Evolutionary conservation across 2,113 vertebrate species (phyloP), one percentile per base, ranked within the genome.

Genomic region (Pedetes capensis): DNA sequence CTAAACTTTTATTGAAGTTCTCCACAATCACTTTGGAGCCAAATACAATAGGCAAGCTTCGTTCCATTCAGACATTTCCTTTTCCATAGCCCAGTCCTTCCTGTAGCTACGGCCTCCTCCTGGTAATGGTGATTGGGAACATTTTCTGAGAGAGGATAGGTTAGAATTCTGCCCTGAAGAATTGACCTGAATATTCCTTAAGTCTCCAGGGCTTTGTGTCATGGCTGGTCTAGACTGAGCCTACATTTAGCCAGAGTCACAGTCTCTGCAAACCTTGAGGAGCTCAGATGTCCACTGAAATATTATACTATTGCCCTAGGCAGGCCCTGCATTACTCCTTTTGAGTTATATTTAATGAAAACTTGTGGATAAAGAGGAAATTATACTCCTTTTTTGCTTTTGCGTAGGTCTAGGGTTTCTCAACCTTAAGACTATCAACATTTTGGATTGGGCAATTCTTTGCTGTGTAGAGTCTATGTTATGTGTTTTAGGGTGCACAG

Each of bases 291-390:
- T 23, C 23, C 61, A 5, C 16, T 82, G 59, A 75, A 76, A 81
- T 20, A 68, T n/a, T 34, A 29, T 8, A 49, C 5, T 3, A 12
- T 2, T 8, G 79, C 1, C 12, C 16, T n/a, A 8, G 49, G 32
- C 13, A 42, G 69, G 34, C 64, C 83, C 79, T 47, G 51, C 16
- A 87, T 13, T 17, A 44, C 12, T 71, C 39, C 11, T 89, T 72
- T 72, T 89, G 61, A 89, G 59, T 89, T 79, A 83, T 42, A 61
- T 63, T 94, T 90, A 83, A 72, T 44, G n/a, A n/a, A 87, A 78
- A 90, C 14, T 22, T 75, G 2, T 59, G 63, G 12, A n/a, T 4
- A 72, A 55, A 72, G 1, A 81, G 59, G 53, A 68, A 93, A 63
- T 68, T 68, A 49, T 44, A 80, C 1, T 72, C 32, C 9, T 29